Evolutionary conservation across 2,797 vertebrate genomes (phyloP), one percentile per base, ranked within the genome.

Genomic region (Helicolenus hilgendorfi): DNA sequence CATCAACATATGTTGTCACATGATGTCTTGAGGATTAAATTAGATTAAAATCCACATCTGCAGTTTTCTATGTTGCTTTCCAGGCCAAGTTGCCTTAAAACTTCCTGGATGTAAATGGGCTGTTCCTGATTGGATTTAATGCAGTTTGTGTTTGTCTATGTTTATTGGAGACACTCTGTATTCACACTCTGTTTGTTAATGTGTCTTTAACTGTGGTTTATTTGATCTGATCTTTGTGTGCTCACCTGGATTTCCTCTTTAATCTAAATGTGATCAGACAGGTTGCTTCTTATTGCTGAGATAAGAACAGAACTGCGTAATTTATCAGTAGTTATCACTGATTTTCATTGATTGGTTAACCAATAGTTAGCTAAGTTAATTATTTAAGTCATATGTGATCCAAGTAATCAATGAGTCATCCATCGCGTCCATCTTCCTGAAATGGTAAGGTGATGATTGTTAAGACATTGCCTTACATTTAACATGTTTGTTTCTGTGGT

Each of bases 401-500:
- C n/a, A 29, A 38, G 2, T 20, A 20, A 56, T 64, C 14, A 26
- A 13, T 63, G n/a, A 26, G n/a, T 67, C 20, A 18, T 69, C 27
- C 26, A 22, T 49, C 2, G 1, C 10, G 13, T n/a, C n/a, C 65
- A 33, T 70, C 6, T 38, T 70, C 56, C 49, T 33, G n/a, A 24
- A 56, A 56, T 18, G 49, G 29, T 35, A 24, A 35, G 3, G 5
- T 35, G 29, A 14, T 7, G 11, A 18, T 18, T 10, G 29, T 18
- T 15, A 11, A 26, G 13, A 35, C 49, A 8, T 71, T 55, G 1
- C 13, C 31, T n/a, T 0, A 15, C 3, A 60, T 56, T 65, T 55
- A 27, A 69, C 22, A 14, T 31, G 22, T 59, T 70, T 53, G 26
- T 87, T 81, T 80, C 65, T 73, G 1, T 83, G 83, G 41, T 79